Base-by-base conservation (phyloP, 2,888 invertebrate genomes). In the Crossocerus cetratus region DNA sequence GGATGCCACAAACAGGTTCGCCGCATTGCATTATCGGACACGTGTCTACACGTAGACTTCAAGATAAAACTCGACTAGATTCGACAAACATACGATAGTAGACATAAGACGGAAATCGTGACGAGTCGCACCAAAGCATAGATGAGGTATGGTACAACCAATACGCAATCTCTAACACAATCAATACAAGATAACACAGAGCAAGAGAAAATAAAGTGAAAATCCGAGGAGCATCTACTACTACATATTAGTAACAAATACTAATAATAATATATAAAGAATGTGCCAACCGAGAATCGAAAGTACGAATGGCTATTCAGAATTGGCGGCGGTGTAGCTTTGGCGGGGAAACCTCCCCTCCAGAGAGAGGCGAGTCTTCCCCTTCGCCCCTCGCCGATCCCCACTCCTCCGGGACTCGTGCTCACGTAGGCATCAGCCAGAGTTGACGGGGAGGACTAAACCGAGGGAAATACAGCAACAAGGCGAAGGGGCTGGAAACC, bases 251-350 rank as follows among this genome's bases (percentile, higher is more conserved):
- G 11, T 22, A 32, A 20, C 64, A 18, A 44, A 5, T 22, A 32
- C n/a, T 64, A 18, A 44, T 5, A 56, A 1, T 58, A 59, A 45
- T 54, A 45, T 54, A 68, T 23, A 64, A 65, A 49, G n/a, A 75
- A 32, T 32, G 1, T 22, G 21, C 5, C 45, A 44, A 43, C 1
- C 20, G 14, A 54, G 62, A 0, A 0, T 21, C 21, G 18, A 60
- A 65, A 49, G 54, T 56, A 67, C 22, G 59, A 18, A 60, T 21
- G 4, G 22, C 54, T 66, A 60, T 84, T 85, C 69, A 43, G 82
- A 84, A 77, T 75, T 85, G 81, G 85, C 86, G 86, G 86, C 81
- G 69, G 60, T 44, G 71, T 69, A 63, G 23, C 60, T 83, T 78
- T 79, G 81, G 83, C 56, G 70, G 74, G 56, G 69, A 70, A 65